Percentiles rank a stretch among this genome's conserved stretches.
phyloP scores from a whole-genome alignment of 2,113 vertebrate species.

The Erythrolamprus reginae region DNA sequence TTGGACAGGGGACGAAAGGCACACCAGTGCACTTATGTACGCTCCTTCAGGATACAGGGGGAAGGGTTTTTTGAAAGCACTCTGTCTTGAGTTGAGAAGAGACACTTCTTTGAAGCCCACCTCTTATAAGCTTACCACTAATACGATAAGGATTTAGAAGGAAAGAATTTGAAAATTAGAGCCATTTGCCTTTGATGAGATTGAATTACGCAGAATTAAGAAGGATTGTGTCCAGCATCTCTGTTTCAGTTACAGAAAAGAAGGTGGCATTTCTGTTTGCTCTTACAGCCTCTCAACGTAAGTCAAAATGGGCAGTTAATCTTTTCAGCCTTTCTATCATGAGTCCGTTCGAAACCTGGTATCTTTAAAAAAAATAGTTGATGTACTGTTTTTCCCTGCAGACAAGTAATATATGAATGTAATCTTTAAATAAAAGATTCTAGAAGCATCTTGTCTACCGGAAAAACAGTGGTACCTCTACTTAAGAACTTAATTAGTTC shows the following conservation, averaged over 20 bases:
- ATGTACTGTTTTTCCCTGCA: neutral
- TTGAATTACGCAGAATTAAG: neutral
- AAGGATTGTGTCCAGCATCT: neutral
- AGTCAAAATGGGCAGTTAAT: neutral
- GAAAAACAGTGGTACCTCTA: no score
- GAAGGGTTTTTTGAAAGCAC: neutral
- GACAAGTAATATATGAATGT: neutral
- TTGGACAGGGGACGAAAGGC: no score
- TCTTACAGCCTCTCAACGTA: neutral
- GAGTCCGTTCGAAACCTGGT: neutral
- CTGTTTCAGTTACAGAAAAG: neutral
- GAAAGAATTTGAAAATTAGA: neutral
- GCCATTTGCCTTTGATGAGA: neutral
- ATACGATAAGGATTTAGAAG: neutral
- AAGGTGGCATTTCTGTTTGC: neutral
- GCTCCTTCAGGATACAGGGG: neutral
- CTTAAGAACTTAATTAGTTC: no score
- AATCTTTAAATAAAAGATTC: neutral
- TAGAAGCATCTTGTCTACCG: neutral
- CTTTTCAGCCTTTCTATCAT: neutral
- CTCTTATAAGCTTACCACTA: neutral
- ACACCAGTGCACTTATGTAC: no score
- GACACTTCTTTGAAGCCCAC: neutral
- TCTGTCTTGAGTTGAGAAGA: neutral
- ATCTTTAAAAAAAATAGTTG: neutral